A percentile compares a stretch with the other conserved stretches of the same genome.
Conservation (phyloP, 2,113 vertebrate genomes). For the Theristicus caerulescens region DNA sequence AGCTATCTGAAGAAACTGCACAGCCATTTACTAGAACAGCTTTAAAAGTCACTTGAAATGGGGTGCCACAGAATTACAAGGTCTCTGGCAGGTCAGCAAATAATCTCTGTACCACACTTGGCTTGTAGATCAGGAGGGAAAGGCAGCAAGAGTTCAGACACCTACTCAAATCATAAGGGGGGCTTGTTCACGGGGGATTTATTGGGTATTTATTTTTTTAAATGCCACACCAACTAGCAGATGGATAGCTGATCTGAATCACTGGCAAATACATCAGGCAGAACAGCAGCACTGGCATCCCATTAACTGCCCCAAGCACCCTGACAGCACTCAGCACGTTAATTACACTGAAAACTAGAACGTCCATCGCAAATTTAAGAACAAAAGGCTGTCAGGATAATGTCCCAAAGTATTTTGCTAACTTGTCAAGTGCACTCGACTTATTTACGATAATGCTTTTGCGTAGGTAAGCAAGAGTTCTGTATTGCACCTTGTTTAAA, state of each 20-base stretch:
- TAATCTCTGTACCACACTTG: neutral
- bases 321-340: neutral
- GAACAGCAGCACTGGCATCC: neutral
- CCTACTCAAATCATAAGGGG: neutral
- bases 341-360: neutral
- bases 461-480: neutral
- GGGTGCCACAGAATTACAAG: neutral
- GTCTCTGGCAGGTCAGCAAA: neutral
- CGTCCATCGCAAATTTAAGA: neutral
- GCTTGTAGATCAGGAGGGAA: neutral
- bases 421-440: neutral
- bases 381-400: neutral
- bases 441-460: neutral
- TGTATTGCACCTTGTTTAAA: neutral
- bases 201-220: neutral
- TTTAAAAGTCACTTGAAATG: neutral
- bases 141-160: neutral
- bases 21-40: neutral
- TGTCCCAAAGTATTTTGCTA: neutral
- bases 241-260: neutral
- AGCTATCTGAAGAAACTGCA: neutral
- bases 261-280: neutral
- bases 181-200: accelerated
- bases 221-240: neutral
- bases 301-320: neutral